Percentiles rank a stretch among this genome's conserved stretches.
Evolutionary conservation across 1,140 invertebrate species (phyloP).

Genomic region (Drosophila sp.): DNA sequence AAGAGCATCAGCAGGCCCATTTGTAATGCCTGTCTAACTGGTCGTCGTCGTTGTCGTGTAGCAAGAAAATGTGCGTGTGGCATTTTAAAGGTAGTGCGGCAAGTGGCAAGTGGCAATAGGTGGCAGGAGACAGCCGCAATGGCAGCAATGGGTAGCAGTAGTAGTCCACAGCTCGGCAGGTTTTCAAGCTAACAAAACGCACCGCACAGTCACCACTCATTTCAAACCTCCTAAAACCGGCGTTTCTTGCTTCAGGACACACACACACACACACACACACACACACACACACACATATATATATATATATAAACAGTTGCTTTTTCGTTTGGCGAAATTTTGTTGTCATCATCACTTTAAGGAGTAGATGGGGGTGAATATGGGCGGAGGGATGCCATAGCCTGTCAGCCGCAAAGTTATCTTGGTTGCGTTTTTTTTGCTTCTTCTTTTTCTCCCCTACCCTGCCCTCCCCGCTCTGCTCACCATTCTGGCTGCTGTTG

Average conservation of each 20-base stretch:
- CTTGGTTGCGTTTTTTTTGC: slow-evolving; percentile 30
- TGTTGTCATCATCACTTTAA: slow-evolving; percentile 82
- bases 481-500: slow-evolving; percentile 33
- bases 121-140: slow-evolving; percentile 7
- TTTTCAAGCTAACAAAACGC: slow-evolving; percentile 5
- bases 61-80: slow-evolving; percentile 72
- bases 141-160: slow-evolving; percentile 22
- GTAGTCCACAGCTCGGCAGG: slow-evolving; percentile 27
- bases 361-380: slow-evolving; percentile 10
- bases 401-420: slow-evolving; percentile 78
- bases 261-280: slow-evolving; percentile 1
- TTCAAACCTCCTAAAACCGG: background rate
- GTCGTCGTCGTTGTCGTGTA: slow-evolving; percentile 30
- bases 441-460: slow-evolving; percentile 17
- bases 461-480: background rate
- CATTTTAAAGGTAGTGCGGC: slow-evolving; percentile 38
- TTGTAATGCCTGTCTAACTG: slow-evolving; percentile 79
- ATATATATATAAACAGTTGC: slow-evolving; percentile 4
- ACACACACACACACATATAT: background rate
- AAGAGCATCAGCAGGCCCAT: slow-evolving; percentile 47
- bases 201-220: background rate
- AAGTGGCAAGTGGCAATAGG: slow-evolving; percentile 8
- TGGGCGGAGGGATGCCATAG: slow-evolving; percentile 19
- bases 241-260: slow-evolving; percentile 4
- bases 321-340: slow-evolving; percentile 64